Percentiles rank a stretch among this genome's conserved stretches.
Evolutionary conservation across 2,113 vertebrate species (phyloP).

Genomic region (Heptranchias perlo): DNA sequence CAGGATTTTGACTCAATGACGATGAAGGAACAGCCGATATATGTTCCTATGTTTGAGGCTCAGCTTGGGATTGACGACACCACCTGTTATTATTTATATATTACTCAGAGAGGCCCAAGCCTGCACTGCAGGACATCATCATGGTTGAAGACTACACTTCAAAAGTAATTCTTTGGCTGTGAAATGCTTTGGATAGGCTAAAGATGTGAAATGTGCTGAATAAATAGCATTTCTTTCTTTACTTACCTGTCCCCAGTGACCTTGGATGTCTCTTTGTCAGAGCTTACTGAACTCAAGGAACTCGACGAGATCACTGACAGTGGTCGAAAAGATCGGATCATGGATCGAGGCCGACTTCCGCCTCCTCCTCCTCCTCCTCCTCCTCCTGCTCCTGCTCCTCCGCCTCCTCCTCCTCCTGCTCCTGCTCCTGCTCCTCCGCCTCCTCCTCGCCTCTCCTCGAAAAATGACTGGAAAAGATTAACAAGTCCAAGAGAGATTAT

Average conservation of each 20-base stretch:
- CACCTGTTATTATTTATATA: background rate
- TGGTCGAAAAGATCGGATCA: constrained; percentile 40
- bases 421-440: constrained; percentile 18
- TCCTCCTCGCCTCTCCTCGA: background rate
- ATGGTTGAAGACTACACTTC: background rate
- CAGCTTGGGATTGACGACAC: background rate
- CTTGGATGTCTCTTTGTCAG: background rate
- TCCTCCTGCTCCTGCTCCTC: background rate
- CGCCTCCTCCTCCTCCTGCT: constrained; percentile 39
- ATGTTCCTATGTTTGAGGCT: background rate
- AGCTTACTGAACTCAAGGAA: background rate
- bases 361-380: constrained; percentile 39
- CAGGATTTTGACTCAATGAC: background rate
- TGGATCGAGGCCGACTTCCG: constrained; percentile 44
- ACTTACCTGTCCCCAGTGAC: background rate
- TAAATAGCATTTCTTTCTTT: background rate
- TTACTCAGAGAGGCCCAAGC: background rate
- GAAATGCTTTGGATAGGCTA: background rate
- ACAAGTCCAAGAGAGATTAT: background rate
- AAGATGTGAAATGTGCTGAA: background rate
- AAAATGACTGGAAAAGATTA: constrained; percentile 1
- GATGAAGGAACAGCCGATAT: background rate
- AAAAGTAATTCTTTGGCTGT: background rate
- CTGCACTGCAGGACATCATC: background rate
- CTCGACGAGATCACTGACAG: background rate